Evolutionary conservation across 2,113 vertebrate genomes (phyloP), one percentile per base, ranked within the genome.

Genomic region (Silurus glanis): DNA sequence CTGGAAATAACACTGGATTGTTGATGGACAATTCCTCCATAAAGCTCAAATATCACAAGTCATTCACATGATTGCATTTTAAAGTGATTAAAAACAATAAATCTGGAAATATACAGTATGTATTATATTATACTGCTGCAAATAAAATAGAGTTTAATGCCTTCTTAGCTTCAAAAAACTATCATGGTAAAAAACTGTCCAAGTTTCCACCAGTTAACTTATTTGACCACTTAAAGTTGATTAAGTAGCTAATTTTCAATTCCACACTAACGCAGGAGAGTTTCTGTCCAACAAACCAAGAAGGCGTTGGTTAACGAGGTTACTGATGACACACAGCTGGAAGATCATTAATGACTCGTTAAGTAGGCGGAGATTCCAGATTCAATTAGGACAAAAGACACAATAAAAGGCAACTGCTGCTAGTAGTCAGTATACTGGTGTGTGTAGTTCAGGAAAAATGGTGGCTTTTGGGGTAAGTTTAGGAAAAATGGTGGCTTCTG

Each of bases 281-380:
- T 79, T 79, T 79, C 75, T 4, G 1, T 3, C 53, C n/a, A 79
- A 79, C 5, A 0, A 71, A 71, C 8, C 45, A 76, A 7, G 6
- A 25, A n/a, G 0, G 17, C 59, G 16, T 45, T 51, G 10, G 25
- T 59, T 59, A 53, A 74, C 12, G 0, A 45, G 55, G 71, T 53
- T 28, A 7, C 28, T 45, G 17, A 85, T 13, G 28, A 23, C 47
- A 56, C 84, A 79, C 19, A 25, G 74, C 61, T 85, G 84, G 59
- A 55, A 66, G 16, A 45, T 14, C 6, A 56, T 85, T 79, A 55
- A 37, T 47, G 75, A 56, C 51, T 80, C 59, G n/a, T 69, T 71
- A 13, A 80, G 28, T 25, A 71, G 84, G 28, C 0, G 84, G 84
- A 69, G 84, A 37, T 17, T 13, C 14, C 51, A 12, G 16, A 45